Percentiles rank a stretch among this genome's conserved stretches.
Evolutionary conservation across 2,888 invertebrate species (phyloP).

Genomic region (Nemotelus nigrinus): DNA sequence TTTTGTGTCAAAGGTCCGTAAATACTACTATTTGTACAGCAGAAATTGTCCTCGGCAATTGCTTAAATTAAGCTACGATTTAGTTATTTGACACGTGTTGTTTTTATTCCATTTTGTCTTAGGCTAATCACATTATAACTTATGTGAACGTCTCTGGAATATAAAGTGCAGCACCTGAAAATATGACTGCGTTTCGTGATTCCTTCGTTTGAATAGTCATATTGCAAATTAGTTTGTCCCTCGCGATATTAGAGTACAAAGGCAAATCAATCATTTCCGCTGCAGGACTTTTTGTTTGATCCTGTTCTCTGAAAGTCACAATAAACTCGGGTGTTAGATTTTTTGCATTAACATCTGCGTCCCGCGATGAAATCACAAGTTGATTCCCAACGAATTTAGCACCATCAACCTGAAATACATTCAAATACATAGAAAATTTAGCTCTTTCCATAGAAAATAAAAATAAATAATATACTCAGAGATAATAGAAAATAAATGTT

Average conservation of each 20-base stretch:
- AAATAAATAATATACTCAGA: too few species aligned
- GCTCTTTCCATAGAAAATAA: too few species aligned
- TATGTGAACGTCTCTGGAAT: conserved; percentile 52
- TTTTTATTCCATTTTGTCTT: too few species aligned
- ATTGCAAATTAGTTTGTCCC: conserved; percentile 60
- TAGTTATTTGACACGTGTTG: too few species aligned
- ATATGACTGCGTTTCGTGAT: conserved; percentile 56
- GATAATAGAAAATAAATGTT: too few species aligned
- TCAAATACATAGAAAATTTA: too few species aligned
- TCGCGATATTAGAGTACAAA: conserved; percentile 57
- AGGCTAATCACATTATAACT: too few species aligned
- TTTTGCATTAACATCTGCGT: conserved; percentile 49
- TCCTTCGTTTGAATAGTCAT: conserved; percentile 56
- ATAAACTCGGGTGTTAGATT: conserved; percentile 55
- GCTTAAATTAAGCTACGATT: too few species aligned
- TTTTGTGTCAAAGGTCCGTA: too few species aligned
- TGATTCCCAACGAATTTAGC: conserved; percentile 55
- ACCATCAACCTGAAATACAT: conserved; percentile 57
- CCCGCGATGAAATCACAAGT: conserved; percentile 52
- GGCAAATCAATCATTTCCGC: conserved; percentile 53
- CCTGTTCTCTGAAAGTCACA: conserved; percentile 54
- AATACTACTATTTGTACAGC: too few species aligned
- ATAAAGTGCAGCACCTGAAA: conserved; percentile 62
- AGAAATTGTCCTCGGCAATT: too few species aligned
- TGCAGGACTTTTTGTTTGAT: conserved; percentile 9